Evolutionary conservation across 1,140 invertebrate genomes (phyloP).

Genomic region (Paraescarpia echinospica): DNA sequence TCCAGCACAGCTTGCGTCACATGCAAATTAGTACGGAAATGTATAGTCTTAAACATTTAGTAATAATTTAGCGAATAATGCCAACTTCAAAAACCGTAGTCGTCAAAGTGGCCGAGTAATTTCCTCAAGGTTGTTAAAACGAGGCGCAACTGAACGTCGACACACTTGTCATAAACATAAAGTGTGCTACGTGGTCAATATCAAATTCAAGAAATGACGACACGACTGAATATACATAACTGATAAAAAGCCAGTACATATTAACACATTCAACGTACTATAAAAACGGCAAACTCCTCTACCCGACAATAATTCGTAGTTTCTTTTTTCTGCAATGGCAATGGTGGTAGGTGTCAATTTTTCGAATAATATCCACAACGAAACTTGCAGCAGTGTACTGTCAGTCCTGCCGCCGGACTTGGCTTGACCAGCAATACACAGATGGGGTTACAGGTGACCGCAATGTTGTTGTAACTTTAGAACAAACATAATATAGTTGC

Average conservation of each 20-base stretch:
- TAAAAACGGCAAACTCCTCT: neutral
- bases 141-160: neutral
- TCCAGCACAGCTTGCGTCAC: neutral
- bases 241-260: neutral
- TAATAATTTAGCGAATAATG: conserved; percentile 6
- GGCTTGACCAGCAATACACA: neutral
- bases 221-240: neutral
- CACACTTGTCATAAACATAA: neutral
- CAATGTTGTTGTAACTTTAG: neutral
- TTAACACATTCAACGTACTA: neutral
- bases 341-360: neutral
- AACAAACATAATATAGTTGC: neutral
- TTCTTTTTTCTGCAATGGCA: neutral
- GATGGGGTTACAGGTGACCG: neutral
- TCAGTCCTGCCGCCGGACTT: neutral
- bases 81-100: conserved; percentile 5
- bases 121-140: neutral
- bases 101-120: neutral
- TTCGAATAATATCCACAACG: neutral
- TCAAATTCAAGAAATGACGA: neutral
- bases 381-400: neutral
- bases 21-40: conserved; percentile 1
- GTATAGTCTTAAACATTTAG: neutral
- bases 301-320: neutral
- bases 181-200: neutral